Base-by-base conservation (phyloP, 1,140 invertebrate genomes). In the Lepidurus arcticus region DNA sequence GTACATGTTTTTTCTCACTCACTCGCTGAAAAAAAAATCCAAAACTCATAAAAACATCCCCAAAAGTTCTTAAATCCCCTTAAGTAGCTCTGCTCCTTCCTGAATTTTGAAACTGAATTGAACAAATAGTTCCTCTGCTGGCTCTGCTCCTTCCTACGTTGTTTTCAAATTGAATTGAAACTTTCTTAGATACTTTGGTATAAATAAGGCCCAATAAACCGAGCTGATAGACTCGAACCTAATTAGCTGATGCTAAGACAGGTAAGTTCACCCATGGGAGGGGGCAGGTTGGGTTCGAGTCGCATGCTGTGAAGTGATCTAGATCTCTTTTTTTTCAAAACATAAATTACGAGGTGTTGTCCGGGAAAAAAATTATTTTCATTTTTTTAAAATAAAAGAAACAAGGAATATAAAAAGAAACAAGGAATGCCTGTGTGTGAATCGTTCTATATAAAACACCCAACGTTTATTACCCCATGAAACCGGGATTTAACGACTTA, bases 401-500 rank as follows among this genome's bases (percentile, higher is more conserved):
- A 26, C n/a, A n/a, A n/a, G n/a, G n/a, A n/a, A n/a, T n/a, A 26
- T 26, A 26, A 26, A 1, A 26, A 2, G 26, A 26, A 26, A 26
- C 4, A 34, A 34, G 21, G 1, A 21, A 65, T 13, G 21, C 16
- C 53, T 65, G 53, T 65, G 16, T 21, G 53, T n/a, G 21, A 11
- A 65, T 13, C n/a, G 8, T 65, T 65, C 53, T 65, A 65, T 21
- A 11, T 10, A 11, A 47, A 16, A 65, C 16, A 65, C 53, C 53
- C 53, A 65, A 11, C 53, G 6, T 65, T 65, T 65, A 65, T 65
- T 65, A 65, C 53, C 53, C 21, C 53, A 65, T 65, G 53, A 65
- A 65, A 65, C 53, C 4, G 6, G 53, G 53, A 65, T 65, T 65
- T 65, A 65, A 65, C 53, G 53, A 65, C 53, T 65, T 65, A 65